Evolutionary conservation across 1,140 invertebrate species (phyloP), one percentile per base, ranked within the genome.

Genomic region (Orchestia grillus): DNA sequence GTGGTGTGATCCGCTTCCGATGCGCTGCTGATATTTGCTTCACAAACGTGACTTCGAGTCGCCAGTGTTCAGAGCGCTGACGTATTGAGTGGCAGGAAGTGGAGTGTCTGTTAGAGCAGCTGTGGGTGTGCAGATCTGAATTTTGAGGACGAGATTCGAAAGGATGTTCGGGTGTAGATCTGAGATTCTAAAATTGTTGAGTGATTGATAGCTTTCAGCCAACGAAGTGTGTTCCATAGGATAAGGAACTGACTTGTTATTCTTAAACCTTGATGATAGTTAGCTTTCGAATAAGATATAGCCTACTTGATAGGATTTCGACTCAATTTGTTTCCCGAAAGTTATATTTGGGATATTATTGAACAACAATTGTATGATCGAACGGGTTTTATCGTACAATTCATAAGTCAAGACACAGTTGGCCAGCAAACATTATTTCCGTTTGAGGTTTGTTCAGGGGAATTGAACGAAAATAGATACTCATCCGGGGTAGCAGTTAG

Each of bases 51-150:
- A 90, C 88, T 90, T 90, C 43, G 88, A 42, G 41, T 41, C n/a
- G 41, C 88, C 88, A 28, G 43, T 15, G 88, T 41, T 90, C 88
- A 4, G 28, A 90, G 88, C 15, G 88, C 43, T 41, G 43, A 90
- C 88, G 88, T 41, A 90, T 90, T 90, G 88, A 90, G 43, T 90
- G 88, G n/a, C 88, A 90, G n/a, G 88, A 90, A 90, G 88, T 42
- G 88, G 15, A 44, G 88, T 90, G 88, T 90, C 43, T 44, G 88
- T 36, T n/a, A 42, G 42, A 90, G 88, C 11, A 77, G 62, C 28
- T 77, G 62, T 23, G 28, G 62, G 28, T 77, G 62, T 23, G 28
- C 11, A 77, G 62, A 53, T 77, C 3, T 77, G 28, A 77, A 77
- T 23, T 53, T 77, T 77, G 28, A 77, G 62, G 62, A 28, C 36